Base-by-base conservation (phyloP, 2,113 vertebrate species). In the Grammomys dolichurus region DNA sequence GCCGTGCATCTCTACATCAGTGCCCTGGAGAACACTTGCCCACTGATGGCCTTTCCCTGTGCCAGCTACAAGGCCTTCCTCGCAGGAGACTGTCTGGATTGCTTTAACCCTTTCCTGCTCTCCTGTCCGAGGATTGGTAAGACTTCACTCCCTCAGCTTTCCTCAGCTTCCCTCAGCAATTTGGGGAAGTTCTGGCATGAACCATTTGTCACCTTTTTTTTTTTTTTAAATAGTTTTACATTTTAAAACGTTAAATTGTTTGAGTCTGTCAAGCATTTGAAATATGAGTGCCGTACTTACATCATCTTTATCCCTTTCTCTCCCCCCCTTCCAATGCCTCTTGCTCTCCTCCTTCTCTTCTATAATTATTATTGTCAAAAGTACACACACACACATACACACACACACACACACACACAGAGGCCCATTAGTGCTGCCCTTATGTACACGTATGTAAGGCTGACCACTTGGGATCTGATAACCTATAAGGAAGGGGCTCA, bases 1-100 rank as follows among this genome's bases (percentile, higher is more conserved):
- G 99, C 99, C 10, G 98, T 99, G 87, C 95, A 99, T 40, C 98
- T 99, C 98, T 99, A 99, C 96, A 98, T 99, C 97, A 99, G 98
- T 16, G 99, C 99, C 22, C 94, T 99, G 95, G 99, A 98, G 48
- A 90, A 98, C 11, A 97, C 98, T 7, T 99, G 99, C 90, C 97
- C 97, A 0, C 13, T 99, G 1, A 1, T 95, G 78, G 99, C 99
- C 0, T 99, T 99, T 96, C 99, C 99, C 0, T 99, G 99, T 93
- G 78, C 95, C 95, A 99, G 95, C 95, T 99, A 99, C 93, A 98
- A 99, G 76, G 98, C 98, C 86, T 99, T 99, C 97, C 96, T 99
- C 69, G 97, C 95, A 0, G 99, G 99, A 43, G 97, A 16, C 5
- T 99, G 99, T 86, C 28, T 99, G 97, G 96, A 98, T 93, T 99